Evolutionary conservation across 2,113 vertebrate species (phyloP).

Genomic region (Emydocephalus ijimae): DNA sequence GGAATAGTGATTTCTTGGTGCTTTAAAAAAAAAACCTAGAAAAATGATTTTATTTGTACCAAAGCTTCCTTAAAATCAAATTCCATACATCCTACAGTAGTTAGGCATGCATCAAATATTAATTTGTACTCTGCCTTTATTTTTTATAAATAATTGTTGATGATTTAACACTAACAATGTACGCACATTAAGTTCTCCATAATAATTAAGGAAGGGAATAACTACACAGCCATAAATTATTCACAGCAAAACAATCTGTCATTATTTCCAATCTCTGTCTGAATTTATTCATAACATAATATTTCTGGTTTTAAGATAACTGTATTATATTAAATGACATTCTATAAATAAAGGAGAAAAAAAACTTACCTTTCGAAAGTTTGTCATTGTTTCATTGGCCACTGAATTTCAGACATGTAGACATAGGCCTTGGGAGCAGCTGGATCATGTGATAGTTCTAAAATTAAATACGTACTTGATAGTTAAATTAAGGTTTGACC

Average conservation of each 20-base stretch:
- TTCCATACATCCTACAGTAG: background rate
- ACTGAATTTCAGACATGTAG: slow-evolving; percentile 68
- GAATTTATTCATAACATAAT: slow-evolving; percentile 32
- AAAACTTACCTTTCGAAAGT: slow-evolving; percentile 74
- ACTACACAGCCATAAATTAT: slow-evolving; percentile 40
- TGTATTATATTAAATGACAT: slow-evolving; percentile 44
- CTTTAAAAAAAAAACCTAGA: background rate
- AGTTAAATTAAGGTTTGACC: slow-evolving; percentile 82
- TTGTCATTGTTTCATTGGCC: slow-evolving; percentile 65
- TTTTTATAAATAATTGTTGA: slow-evolving; percentile 19
- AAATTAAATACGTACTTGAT: slow-evolving; percentile 77
- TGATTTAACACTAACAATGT: slow-evolving; percentile 54
- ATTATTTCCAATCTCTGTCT: slow-evolving; percentile 30
- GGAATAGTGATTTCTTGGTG: background rate
- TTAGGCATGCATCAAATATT: slow-evolving; percentile 28
- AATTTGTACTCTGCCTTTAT: background rate
- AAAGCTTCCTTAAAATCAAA: background rate
- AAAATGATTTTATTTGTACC: background rate
- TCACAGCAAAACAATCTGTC: slow-evolving; percentile 31
- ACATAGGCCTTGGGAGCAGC: slow-evolving; percentile 61
- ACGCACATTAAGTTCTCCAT: slow-evolving; percentile 37
- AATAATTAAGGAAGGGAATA: slow-evolving; percentile 42
- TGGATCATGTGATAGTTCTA: slow-evolving; percentile 72
- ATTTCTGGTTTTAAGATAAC: slow-evolving; percentile 46
- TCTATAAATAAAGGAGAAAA: slow-evolving; percentile 56